Conservation (phyloP, 2,888 invertebrate genomes). For the Acleris emargana region DNA sequence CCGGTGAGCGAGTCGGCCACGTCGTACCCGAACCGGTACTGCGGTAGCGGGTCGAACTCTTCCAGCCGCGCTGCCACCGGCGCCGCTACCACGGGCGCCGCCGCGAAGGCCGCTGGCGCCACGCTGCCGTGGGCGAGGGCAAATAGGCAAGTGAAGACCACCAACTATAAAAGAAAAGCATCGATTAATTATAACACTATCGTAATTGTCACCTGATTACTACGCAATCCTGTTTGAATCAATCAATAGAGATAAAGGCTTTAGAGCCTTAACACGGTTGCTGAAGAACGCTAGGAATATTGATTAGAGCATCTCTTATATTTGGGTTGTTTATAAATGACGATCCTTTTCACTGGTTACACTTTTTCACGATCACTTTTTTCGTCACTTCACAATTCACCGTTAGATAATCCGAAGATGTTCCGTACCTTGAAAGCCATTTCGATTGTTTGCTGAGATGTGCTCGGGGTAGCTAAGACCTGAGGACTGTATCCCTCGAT, state of each 20-base stretch:
- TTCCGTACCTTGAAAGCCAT: constrained; percentile 79
- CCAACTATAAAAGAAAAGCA: constrained; percentile 61
- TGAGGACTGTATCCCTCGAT: constrained; percentile 73
- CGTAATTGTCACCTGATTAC: background rate
- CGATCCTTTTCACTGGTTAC: constrained; percentile 40
- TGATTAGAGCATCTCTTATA: background rate
- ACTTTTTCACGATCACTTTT: constrained; percentile 46
- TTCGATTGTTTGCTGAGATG: constrained; percentile 59
- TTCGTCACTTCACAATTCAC: constrained; percentile 47
- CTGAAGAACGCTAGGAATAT: no score
- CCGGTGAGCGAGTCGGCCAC: constrained; percentile 75
- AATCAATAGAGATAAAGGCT: no score
- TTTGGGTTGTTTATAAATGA: background rate
- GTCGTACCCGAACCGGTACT: constrained; percentile 79
- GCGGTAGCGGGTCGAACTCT: constrained; percentile 82
- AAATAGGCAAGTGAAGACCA: constrained; percentile 70
- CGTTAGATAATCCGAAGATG: constrained; percentile 49
- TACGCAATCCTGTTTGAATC: no score
- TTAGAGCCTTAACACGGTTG: no score
- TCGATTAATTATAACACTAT: background rate
- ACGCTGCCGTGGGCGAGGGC: constrained; percentile 65
- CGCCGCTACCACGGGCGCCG: constrained; percentile 59
- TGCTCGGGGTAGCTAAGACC: constrained; percentile 69
- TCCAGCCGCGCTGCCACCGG: constrained; percentile 63
- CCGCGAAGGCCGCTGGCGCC: constrained; percentile 58